Percentiles rank a stretch among this genome's conserved stretches.
These are phyloP conservation scores for Stenodema calcarata DNA, from an alignment of 2,888 invertebrate species.

Conservation along the genomic window DNA sequence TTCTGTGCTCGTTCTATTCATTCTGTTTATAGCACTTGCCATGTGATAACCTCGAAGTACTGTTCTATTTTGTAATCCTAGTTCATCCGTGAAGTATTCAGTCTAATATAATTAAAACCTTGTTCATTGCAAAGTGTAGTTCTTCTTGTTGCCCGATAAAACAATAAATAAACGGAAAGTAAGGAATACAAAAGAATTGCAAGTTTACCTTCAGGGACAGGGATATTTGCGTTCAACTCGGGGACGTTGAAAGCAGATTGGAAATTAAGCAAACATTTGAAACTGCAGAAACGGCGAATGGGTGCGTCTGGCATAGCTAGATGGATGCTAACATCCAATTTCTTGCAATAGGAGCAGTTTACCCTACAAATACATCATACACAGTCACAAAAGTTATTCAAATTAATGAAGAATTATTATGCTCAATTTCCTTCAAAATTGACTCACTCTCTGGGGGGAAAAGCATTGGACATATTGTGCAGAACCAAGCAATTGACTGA, in stretches of 20 bases:
- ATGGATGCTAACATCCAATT: slow-evolving; percentile 68
- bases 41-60: too few species aligned
- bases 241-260: slow-evolving; percentile 66
- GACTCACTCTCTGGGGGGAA: slow-evolving; percentile 68
- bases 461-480: slow-evolving; percentile 74
- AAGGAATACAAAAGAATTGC: too few species aligned
- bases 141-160: too few species aligned
- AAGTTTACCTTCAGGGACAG: slow-evolving; percentile 53
- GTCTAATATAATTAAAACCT: too few species aligned
- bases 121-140: too few species aligned
- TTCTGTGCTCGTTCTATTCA: too few species aligned
- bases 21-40: too few species aligned
- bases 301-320: slow-evolving; percentile 86
- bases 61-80: too few species aligned
- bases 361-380: slow-evolving; percentile 12
- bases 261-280: slow-evolving; percentile 82
- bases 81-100: too few species aligned
- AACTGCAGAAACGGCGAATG: slow-evolving; percentile 82
- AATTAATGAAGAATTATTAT: background rate
- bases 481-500: slow-evolving; percentile 88
- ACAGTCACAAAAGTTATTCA: background rate
- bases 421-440: too few species aligned
- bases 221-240: background rate
- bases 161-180: too few species aligned
- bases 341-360: slow-evolving; percentile 50